phyloP scores from a whole-genome alignment of 2,797 vertebrate species.

The Lepus townsendii region DNA sequence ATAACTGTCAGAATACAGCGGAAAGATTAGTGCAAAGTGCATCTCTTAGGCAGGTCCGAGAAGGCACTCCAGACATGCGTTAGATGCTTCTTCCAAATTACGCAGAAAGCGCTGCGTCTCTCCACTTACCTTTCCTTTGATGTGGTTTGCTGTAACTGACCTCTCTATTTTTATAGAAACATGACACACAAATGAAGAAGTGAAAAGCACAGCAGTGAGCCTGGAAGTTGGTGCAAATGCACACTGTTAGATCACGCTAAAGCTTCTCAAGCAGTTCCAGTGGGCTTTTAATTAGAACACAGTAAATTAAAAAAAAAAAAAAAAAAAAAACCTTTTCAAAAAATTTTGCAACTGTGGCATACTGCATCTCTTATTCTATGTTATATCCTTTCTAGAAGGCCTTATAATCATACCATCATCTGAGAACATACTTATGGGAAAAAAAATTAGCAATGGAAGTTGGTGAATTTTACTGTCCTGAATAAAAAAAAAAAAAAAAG shows the following conservation, averaged over 20 bases:
- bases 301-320: slow-evolving; percentile 67
- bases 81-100: slow-evolving; percentile 86
- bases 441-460: slow-evolving; percentile 26
- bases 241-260: slow-evolving; percentile 58
- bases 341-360: slow-evolving; percentile 5
- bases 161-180: slow-evolving; percentile 79
- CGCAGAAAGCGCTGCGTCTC: slow-evolving; percentile 86
- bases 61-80: slow-evolving; percentile 85
- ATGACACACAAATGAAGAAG: slow-evolving; percentile 76
- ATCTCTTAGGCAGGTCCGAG: slow-evolving; percentile 86
- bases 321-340: neutral
- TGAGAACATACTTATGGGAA: slow-evolving; percentile 62
- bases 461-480: slow-evolving; percentile 67
- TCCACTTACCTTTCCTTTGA: slow-evolving; percentile 86
- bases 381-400: slow-evolving; percentile 13
- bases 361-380: slow-evolving; percentile 48
- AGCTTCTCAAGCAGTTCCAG: slow-evolving; percentile 70
- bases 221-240: slow-evolving; percentile 75
- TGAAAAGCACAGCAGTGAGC: slow-evolving; percentile 76
- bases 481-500: neutral
- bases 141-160: slow-evolving; percentile 85
- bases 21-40: slow-evolving; percentile 88
- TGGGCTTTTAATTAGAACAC: slow-evolving; percentile 70
- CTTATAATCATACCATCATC: slow-evolving; percentile 65
- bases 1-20: slow-evolving; percentile 87